Evolutionary conservation across 2,797 vertebrate species (phyloP).

Genomic region (Argya squamiceps): DNA sequence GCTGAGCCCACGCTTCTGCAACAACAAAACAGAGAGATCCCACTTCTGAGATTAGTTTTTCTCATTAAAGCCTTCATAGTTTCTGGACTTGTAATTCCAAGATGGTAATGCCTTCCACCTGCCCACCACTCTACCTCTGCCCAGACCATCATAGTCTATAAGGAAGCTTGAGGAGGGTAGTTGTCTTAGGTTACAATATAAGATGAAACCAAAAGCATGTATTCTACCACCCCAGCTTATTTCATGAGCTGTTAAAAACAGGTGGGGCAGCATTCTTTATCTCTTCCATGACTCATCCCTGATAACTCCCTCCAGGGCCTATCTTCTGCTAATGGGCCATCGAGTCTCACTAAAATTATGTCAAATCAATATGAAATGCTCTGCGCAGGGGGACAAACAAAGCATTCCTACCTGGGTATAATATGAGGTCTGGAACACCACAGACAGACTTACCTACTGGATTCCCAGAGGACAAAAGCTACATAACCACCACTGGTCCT

Average conservation of each 20-base stretch:
- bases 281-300: background rate
- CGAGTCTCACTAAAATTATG: background rate
- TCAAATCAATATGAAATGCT: background rate
- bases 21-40: background rate
- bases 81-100: background rate
- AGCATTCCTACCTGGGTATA: background rate
- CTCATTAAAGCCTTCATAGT: background rate
- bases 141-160: background rate
- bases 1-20: fast-evolving
- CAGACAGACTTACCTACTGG: background rate
- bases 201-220: background rate
- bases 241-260: background rate
- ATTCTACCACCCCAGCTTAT: background rate
- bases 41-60: background rate
- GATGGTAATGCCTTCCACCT: background rate
- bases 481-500: background rate
- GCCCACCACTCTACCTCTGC: background rate
- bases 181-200: background rate
- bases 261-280: background rate
- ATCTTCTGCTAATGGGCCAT: background rate
- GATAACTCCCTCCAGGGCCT: background rate
- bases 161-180: background rate
- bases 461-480: background rate
- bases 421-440: background rate
- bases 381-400: background rate